These are phyloP conservation scores for Thripadectes ignobilis DNA, from an alignment of 2,797 vertebrate genomes.

Conservation along the genomic window DNA sequence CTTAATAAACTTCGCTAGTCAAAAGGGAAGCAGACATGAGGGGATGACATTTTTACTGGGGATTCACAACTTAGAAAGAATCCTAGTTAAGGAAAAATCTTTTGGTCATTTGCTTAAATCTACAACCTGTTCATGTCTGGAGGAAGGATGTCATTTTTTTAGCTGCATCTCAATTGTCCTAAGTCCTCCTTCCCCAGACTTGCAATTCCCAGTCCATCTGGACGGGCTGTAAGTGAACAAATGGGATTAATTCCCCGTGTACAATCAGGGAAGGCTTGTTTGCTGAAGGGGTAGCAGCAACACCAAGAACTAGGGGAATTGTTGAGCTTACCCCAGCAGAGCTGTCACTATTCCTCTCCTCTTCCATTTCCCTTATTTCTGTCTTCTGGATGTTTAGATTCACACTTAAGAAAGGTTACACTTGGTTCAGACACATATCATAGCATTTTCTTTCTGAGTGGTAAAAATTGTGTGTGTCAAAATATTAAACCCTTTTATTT, in stretches of 20 bases:
- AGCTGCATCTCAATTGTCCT: background rate
- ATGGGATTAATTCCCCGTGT: background rate
- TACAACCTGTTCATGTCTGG: background rate
- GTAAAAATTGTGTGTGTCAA: background rate
- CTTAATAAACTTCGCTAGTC: slow-evolving; percentile 8
- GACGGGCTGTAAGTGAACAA: background rate
- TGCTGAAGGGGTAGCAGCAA: background rate
- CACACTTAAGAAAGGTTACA: background rate
- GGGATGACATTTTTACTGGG: background rate
- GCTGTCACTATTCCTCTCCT: background rate
- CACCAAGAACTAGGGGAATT: background rate
- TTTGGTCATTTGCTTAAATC: background rate
- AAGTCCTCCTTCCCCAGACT: background rate
- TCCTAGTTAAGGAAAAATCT: background rate
- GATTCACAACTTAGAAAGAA: background rate
- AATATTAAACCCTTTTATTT: background rate
- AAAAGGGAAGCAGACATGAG: background rate
- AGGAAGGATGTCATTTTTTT: background rate
- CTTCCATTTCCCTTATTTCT: background rate
- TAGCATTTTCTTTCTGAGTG: background rate
- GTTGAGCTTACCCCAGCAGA: background rate
- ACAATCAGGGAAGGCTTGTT: background rate
- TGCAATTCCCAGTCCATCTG: background rate
- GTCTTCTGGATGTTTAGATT: background rate
- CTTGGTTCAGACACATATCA: background rate